A percentile compares a stretch with the other conserved stretches of the same genome.
Evolutionary conservation across 2,113 vertebrate species (phyloP).

Genomic region (Nansenia antarctica): DNA sequence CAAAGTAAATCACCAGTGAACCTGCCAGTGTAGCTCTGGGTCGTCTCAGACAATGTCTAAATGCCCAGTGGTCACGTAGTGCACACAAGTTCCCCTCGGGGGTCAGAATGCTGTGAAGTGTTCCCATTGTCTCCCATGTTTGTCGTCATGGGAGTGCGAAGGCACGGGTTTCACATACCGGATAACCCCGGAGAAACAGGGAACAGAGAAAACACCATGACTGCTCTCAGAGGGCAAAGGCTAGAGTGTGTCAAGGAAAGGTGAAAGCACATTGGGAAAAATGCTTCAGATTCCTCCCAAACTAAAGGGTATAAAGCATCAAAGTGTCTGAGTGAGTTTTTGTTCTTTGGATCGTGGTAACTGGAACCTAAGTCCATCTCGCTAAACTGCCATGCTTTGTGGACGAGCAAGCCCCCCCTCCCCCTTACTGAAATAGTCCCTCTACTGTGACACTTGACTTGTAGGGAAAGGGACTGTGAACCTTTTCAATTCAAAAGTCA

Average conservation of each 20-base stretch:
- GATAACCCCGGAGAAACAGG: slow-evolving; percentile 23
- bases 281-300: slow-evolving; percentile 51
- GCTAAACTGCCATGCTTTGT: slow-evolving; percentile 19
- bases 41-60: neutral
- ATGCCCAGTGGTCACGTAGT: neutral
- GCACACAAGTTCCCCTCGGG: slow-evolving; percentile 4
- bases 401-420: slow-evolving; percentile 19
- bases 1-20: neutral
- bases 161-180: slow-evolving; percentile 41
- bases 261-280: slow-evolving; percentile 29
- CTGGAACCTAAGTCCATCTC: slow-evolving; percentile 22
- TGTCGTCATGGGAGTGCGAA: slow-evolving; percentile 37
- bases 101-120: slow-evolving; percentile 12
- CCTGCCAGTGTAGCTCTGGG: neutral
- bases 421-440: slow-evolving; percentile 29
- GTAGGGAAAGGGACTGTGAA: slow-evolving; percentile 42
- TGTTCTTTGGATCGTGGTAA: slow-evolving; percentile 11
- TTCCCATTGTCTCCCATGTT: slow-evolving; percentile 17
- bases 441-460: slow-evolving; percentile 45
- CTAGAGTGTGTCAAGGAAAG: slow-evolving; percentile 48
- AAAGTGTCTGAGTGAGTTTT: slow-evolving; percentile 14
- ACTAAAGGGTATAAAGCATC: slow-evolving; percentile 44
- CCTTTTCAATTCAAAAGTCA: slow-evolving; percentile 49
- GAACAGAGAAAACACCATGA: slow-evolving; percentile 37
- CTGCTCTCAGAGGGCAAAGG: slow-evolving; percentile 32